Evolutionary conservation across 1,140 invertebrate genomes (phyloP), one percentile per base, ranked within the genome.

Genomic region (Pygmarrhopalites habei): DNA sequence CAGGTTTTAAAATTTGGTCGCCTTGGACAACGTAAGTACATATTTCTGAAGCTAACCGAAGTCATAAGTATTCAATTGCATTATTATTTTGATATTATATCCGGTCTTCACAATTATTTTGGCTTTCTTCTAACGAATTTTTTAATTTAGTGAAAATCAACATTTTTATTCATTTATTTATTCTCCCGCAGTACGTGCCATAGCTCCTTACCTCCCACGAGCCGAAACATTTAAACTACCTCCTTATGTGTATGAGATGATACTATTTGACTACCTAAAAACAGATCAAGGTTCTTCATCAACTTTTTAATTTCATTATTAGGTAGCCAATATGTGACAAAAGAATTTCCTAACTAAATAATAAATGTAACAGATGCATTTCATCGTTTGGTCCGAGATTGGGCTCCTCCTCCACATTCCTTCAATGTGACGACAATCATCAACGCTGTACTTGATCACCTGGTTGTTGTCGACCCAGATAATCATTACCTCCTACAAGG

Each of bases 201-300:
- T 99, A 14, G 90, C 90, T 72, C 80, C 85, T 0, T 95, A 93
- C 76, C 79, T 99, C 47, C 84, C 83, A 2, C 81, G 83, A 70
- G 82, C 81, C 78, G 74, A 78, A 43, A 73, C 77, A 19, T 77
- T 78, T 29, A 84, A 83, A 59, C 79, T 98, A 15, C 85, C 86
- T 75, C 83, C 89, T 0, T 83, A 90, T 41, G 87, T 95, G 62
- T 99, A 99, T 77, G 95, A 98, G 78, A 88, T 93, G 82, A 90
- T 99, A 32, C 79, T 99, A 2, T 91, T 89, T 72, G 93, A 98
- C 74, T 97, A 91, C 75, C 77, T 99, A 1, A 88, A 92, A 75
- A 82, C 86, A 47, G 90, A 97, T 77, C 82, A 86, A 28, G n/a
- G n/a, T n/a, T n/a, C n/a, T n/a, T n/a, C n/a, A n/a, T n/a, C n/a